Evolutionary conservation across 2,113 vertebrate genomes (phyloP).

Genomic region (Copsychus sechellarum): DNA sequence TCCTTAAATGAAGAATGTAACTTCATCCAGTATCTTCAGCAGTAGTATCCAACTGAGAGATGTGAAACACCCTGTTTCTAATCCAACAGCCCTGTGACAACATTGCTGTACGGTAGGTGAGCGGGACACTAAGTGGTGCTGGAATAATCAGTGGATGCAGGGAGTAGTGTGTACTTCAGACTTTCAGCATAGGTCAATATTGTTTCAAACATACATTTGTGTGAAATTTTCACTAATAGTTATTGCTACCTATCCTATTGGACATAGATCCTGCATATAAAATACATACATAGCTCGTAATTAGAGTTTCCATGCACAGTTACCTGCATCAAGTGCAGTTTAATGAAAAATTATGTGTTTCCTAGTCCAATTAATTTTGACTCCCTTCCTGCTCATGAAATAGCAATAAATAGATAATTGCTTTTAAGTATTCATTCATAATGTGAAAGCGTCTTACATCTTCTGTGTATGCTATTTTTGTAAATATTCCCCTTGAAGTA

Average conservation of each 20-base stretch:
- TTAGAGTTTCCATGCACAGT: not conserved
- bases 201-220: not conserved
- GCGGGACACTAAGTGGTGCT: not conserved
- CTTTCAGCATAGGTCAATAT: not conserved
- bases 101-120: not conserved
- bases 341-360: not conserved
- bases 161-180: not conserved
- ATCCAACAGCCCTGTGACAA: not conserved
- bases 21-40: not conserved
- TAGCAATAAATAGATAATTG: not conserved
- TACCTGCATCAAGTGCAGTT: not conserved
- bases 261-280: not conserved
- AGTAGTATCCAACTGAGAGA: not conserved
- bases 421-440: not conserved
- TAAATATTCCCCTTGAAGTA: constrained; percentile 31
- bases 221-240: not conserved
- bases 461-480: not conserved
- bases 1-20: not conserved
- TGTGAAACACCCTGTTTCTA: not conserved
- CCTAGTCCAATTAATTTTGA: not conserved
- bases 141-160: not conserved
- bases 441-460: not conserved
- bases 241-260: not conserved
- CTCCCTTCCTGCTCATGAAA: not conserved
- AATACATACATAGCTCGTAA: not conserved